phyloP scores from a whole-genome alignment of 2,888 invertebrate species.

The Drosophila leonis region DNA sequence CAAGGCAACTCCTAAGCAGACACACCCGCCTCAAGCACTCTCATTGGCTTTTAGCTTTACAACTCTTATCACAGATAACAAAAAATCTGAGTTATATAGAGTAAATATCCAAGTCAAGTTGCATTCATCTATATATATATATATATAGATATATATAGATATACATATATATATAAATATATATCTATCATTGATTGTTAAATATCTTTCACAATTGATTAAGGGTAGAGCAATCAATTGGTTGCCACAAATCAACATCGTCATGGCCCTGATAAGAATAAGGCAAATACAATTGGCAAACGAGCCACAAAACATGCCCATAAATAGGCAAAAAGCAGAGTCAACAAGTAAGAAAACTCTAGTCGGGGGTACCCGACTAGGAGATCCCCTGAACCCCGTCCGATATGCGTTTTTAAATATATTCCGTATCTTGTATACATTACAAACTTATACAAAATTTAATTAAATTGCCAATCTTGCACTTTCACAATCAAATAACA shows the following conservation, averaged over 20 bases:
- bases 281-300: conserved; percentile 37
- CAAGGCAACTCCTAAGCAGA: not conserved
- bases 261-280: conserved; percentile 51
- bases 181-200: conserved; percentile 14
- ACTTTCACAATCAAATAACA: too few species aligned
- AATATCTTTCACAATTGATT: conserved; percentile 28
- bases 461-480: too few species aligned
- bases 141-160: too few species aligned
- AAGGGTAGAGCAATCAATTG: conserved; percentile 22
- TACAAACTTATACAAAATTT: too few species aligned
- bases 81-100: not conserved
- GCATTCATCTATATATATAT: conserved; percentile 11
- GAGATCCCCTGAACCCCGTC: too few species aligned
- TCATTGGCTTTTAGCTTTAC: not conserved
- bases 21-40: too few species aligned
- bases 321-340: conserved; percentile 67
- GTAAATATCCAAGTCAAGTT: conserved; percentile 4
- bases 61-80: not conserved
- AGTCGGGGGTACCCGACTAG: too few species aligned
- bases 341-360: too few species aligned
- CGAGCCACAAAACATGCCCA: conserved; percentile 63
- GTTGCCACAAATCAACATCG: conserved; percentile 23
- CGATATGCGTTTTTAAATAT: too few species aligned
- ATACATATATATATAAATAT: too few species aligned
- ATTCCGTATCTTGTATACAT: too few species aligned